Evolutionary conservation across 92 coral and sea anemone genomes (phyloP), one percentile per base, ranked within the genome.

Genomic region (Meandrina meandrites): DNA sequence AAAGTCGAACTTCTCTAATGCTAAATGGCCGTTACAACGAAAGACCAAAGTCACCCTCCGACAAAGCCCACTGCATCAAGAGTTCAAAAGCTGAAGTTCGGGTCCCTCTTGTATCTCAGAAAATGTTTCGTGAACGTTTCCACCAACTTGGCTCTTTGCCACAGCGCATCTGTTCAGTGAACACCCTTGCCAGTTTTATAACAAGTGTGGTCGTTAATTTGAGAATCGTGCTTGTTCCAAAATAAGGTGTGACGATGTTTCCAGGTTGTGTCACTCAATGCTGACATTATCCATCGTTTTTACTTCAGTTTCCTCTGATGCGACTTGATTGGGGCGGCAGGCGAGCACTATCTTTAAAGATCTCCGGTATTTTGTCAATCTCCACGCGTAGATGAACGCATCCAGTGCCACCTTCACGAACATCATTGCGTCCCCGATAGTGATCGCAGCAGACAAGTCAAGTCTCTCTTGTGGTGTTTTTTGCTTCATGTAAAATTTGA

Each of bases 321-420:
- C 27, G 35, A 83, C 79, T 28, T 48, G 72, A 16, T 16, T 87
- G 30, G 36, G 10, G 6, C 47, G 57, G 32, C 91, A 86, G 21
- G 80, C 62, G 4, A 93, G 30, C 9, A 77, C 84, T 9, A 76
- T 79, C 77, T 74, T 76, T 7, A 94, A 86, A 13, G 95, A 87
- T 31, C 86, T 83, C 12, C 95, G 45, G 45, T 40, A 40, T 40
- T 40, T 40, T 40, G 45, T 75, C n/a, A 94, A 58, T 27, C 98
- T 93, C 98, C 98, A 94, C 3, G 98, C 95, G 80, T 94, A 94
- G 83, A 94, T 92, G 69, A 92, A 94, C 10, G 91, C 95, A 47
- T 94, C 95, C 28, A 90, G 78, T 18, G 94, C 90, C 4, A 94
- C 95, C 75, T 94, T 94, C 2, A 94, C 42, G 74, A 90, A 92